A percentile compares a stretch with the other conserved stretches of the same genome.
Conservation (phyloP, 2,888 invertebrate species). For the Polyommatus icarus region DNA sequence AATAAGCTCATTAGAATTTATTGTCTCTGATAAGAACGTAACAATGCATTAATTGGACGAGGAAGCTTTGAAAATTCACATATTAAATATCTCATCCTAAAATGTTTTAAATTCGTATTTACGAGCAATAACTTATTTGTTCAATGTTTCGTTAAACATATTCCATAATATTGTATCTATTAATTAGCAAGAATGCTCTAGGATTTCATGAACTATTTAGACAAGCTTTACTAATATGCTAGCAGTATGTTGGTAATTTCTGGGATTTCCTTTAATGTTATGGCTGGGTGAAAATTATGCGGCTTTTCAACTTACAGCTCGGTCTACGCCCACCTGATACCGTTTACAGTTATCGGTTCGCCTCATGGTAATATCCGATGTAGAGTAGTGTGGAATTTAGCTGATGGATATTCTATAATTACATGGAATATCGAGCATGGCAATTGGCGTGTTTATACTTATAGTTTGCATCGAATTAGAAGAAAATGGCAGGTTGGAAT, state of each 20-base stretch:
- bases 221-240: background rate
- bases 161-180: background rate
- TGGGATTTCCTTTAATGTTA: background rate
- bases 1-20: background rate
- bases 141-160: too few relatives aligned
- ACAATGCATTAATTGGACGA: background rate
- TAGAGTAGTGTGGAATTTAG: background rate
- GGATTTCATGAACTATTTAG: background rate
- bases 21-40: background rate
- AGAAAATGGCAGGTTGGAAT: too few relatives aligned
- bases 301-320: background rate
- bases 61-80: background rate
- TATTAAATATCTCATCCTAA: background rate
- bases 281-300: background rate
- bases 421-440: background rate
- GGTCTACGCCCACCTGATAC: constrained; percentile 10
- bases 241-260: background rate
- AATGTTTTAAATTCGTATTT: background rate
- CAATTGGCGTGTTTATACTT: too few relatives aligned
- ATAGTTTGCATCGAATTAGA: too few relatives aligned
- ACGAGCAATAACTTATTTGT: too few relatives aligned
- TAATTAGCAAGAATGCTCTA: background rate
- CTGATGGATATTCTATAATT: background rate
- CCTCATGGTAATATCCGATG: background rate
- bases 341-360: background rate